Evolutionary conservation across 2,888 invertebrate species (phyloP), one percentile per base, ranked within the genome.

Genomic region (Cerceris ruficornis): DNA sequence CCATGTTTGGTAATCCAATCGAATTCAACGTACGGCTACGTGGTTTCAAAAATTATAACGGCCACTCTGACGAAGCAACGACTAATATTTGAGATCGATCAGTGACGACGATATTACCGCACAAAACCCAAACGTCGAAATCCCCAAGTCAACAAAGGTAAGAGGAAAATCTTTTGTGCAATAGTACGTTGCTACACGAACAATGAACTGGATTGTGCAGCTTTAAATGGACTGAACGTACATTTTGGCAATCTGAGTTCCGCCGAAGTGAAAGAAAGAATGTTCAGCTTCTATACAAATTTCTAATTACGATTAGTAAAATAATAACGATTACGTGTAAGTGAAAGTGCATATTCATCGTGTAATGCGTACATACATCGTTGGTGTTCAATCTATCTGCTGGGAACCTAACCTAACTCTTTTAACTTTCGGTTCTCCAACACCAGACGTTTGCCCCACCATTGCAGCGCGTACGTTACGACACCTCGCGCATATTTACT

Each of bases 1-100:
- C 83, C 83, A 79, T 81, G 78, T 84, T 81, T 81, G 82, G 78
- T 73, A 77, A 59, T 59, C 43, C 61, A 59, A 54, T 69, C 57
- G 72, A 69, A 69, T 17, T 17, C 77, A 43, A 68, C 55, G 75
- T 67, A 62, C 62, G 77, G 57, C 70, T 79, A 62, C 69, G 60
- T 67, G 11, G 46, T 46, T 69, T 61, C 55, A 70, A 78, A 74
- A 74, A 64, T 69, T 50, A 61, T 54, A 58, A 71, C 73, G 69
- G 77, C 77, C 46, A 17, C 9, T 42, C 52, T 43, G 49, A 15
- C 41, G 49, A 58, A 50, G 42, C 67, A 71, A 70, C 76, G 77
- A 62, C 67, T 64, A 41, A 67, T 52, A n/a, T 46, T 28, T 14
- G 39, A 72, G n/a, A 52, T 49, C 42, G 14, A 55, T 52, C 43